Evolutionary conservation across 2,888 invertebrate species (phyloP), one percentile per base, ranked within the genome.

Genomic region (Andrena minutula): DNA sequence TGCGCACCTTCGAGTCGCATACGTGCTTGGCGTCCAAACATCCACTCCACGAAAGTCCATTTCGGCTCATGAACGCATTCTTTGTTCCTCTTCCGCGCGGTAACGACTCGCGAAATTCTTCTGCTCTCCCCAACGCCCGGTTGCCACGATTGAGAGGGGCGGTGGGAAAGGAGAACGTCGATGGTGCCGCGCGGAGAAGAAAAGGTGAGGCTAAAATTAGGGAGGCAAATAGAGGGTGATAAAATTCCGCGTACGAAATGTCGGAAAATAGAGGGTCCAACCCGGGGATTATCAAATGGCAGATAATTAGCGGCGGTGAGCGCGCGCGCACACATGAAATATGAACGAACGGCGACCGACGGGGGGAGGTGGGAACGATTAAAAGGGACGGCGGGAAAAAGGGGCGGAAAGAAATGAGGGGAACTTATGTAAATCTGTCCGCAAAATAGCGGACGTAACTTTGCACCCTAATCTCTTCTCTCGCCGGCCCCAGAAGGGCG

Each of bases 391-490:
- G 51, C 41, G 64, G 60, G 41, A 72, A 72, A 64, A 60, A 53
- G 64, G 49, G 58, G 28, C 51, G 71, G 56, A 66, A 74, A 61
- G 56, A 73, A 75, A 75, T 65, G 53, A 72, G 73, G 72, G 56
- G 70, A 90, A 91, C 89, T 93, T 92, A 92, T 93, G 92, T 91
- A 93, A 93, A 93, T 91, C 91, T 91, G 86, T 82, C 90, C 90
- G 89, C 91, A 89, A 92, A 92, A 93, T 91, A 89, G 87, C 91
- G 86, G 90, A 88, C 90, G 92, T 92, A 92, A 92, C 89, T 92
- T 91, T 90, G 69, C 76, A 84, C 86, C 86, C 90, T 92, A 92
- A 93, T 92, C 92, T 92, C 78, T 73, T 79, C 41, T 41, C 41
- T 41, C 41, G 41, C 16, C 41, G 16, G 41, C 41, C 41, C 16